Percentiles rank a stretch among this genome's conserved stretches.
phyloP scores from a whole-genome alignment of 2,888 invertebrate species.

The Drosophila seclusa region DNA sequence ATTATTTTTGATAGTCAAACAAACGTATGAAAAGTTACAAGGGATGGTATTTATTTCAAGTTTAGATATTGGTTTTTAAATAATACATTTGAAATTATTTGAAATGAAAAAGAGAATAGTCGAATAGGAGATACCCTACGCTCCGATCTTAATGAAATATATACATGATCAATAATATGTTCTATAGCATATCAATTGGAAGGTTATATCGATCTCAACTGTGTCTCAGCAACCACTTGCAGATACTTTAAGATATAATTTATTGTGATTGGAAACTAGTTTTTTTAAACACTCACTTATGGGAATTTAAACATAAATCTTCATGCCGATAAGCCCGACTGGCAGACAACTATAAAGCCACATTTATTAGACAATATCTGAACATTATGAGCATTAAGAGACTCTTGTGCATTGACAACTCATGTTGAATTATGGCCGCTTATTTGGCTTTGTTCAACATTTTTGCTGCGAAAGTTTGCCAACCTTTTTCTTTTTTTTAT shows the following conservation, averaged over 20 bases:
- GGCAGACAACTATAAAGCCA: background rate
- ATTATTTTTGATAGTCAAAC: background rate
- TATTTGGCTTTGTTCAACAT: conserved; percentile 30
- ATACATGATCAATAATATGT: background rate
- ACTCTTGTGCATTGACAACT: conserved; percentile 39
- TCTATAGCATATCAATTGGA: background rate
- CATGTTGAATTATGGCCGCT: conserved; percentile 49
- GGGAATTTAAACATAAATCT: background rate
- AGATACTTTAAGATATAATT: background rate
- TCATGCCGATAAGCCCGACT: background rate
- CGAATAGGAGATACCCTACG: background rate
- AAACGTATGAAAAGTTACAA: background rate
- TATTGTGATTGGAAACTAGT: background rate
- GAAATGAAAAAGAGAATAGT: background rate
- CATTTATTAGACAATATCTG: conserved; percentile 53
- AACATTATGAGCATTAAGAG: conserved; percentile 40
- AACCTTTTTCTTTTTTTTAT: conserved; percentile 1
- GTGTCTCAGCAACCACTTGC: background rate
- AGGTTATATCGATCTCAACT: background rate
- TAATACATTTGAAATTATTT: background rate
- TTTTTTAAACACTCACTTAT: background rate
- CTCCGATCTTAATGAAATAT: background rate
- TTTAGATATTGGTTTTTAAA: background rate
- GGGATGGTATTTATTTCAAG: background rate
- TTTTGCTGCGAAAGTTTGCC: conserved; percentile 2